Conservation (phyloP, 2,888 invertebrate species). For the Drosophila fungiperda region DNA sequence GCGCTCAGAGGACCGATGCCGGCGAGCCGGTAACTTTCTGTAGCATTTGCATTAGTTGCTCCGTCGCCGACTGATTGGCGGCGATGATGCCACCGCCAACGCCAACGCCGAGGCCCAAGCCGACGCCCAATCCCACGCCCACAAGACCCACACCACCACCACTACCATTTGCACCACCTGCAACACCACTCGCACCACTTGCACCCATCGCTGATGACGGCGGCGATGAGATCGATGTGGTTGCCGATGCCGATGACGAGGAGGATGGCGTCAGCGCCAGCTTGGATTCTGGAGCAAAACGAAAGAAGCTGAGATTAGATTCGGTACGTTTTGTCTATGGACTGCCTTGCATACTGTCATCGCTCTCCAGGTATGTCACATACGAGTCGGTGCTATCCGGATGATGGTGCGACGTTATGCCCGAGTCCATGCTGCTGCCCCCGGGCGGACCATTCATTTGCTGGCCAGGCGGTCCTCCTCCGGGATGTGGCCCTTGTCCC, state of each 20-base stretch:
- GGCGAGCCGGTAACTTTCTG: constrained; percentile 82
- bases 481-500: constrained; percentile 86
- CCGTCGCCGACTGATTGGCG: constrained; percentile 82
- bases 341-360: constrained; percentile 91
- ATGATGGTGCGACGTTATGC: constrained; percentile 88
- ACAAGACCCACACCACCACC: constrained; percentile 44
- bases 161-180: background rate
- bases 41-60: constrained; percentile 84
- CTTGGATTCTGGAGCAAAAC: constrained; percentile 84
- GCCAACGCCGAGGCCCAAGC: constrained; percentile 41
- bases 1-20: constrained; percentile 67
- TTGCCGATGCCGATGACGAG: constrained; percentile 77
- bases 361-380: constrained; percentile 96
- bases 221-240: constrained; percentile 81
- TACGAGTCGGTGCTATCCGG: constrained; percentile 94
- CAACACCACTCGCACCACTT: constrained; percentile 24
- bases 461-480: constrained; percentile 83
- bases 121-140: constrained; percentile 52
- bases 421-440: constrained; percentile 85
- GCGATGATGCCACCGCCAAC: constrained; percentile 34
- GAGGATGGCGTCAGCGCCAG: constrained; percentile 83
- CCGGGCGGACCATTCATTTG: constrained; percentile 87
- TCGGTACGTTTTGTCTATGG: constrained; percentile 87
- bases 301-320: constrained; percentile 85
- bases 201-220: constrained; percentile 65